These are phyloP conservation scores for Laupala kohalensis DNA, from an alignment of 1,140 invertebrate species.

Conservation along the genomic window DNA sequence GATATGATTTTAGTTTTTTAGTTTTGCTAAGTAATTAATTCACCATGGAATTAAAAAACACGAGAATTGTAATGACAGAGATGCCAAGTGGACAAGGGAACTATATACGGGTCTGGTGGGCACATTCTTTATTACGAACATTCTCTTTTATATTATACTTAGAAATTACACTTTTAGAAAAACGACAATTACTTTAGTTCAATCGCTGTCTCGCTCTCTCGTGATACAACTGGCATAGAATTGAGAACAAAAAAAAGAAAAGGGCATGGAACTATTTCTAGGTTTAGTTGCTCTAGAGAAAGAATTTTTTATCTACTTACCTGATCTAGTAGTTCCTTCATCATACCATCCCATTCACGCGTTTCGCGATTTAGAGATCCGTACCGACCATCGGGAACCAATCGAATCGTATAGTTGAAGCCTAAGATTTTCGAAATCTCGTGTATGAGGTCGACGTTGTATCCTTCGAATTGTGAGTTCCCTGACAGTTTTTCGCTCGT, in stretches of 20 bases:
- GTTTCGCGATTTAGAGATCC: slow-evolving; percentile 62
- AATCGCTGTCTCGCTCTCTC: too few species aligned
- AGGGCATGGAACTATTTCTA: background rate
- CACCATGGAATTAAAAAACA: too few species aligned
- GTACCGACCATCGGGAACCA: slow-evolving; percentile 69
- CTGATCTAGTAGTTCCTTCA: slow-evolving; percentile 71
- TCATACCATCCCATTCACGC: slow-evolving; percentile 90
- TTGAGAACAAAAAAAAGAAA: background rate
- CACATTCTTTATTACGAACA: too few species aligned
- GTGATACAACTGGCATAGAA: background rate
- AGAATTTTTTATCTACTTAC: too few species aligned
- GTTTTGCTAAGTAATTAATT: too few species aligned
- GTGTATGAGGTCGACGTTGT: slow-evolving; percentile 72
- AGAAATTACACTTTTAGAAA: too few species aligned
- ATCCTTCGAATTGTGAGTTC: slow-evolving; percentile 80
- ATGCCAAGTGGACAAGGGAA: too few species aligned
- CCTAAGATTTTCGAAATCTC: slow-evolving; percentile 77
- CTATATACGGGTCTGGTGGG: too few species aligned
- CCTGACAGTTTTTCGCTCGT: slow-evolving; percentile 65
- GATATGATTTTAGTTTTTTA: too few species aligned
- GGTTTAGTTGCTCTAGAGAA: background rate
- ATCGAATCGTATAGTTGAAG: slow-evolving; percentile 78
- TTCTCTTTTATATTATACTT: too few species aligned
- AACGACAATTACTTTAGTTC: too few species aligned
- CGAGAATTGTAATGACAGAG: too few species aligned